These are phyloP conservation scores for Macrophya alboannulata DNA, from an alignment of 2,888 invertebrate species.

Conservation along the genomic window DNA sequence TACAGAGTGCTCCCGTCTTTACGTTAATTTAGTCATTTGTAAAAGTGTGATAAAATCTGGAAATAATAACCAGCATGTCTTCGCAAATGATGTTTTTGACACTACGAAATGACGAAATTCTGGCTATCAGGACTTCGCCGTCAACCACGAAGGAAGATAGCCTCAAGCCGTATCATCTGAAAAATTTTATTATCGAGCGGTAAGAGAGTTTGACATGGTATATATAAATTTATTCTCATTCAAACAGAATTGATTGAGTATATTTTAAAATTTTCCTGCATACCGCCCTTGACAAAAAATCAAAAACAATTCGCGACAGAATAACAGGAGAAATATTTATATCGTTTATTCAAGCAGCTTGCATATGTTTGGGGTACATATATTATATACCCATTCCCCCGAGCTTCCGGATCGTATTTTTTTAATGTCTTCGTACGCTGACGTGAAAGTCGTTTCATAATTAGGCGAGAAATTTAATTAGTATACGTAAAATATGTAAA, in stretches of 20 bases:
- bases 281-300: neutral
- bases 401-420: neutral
- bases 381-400: neutral
- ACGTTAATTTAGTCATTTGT: neutral
- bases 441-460: conserved; percentile 26
- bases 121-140: conserved; percentile 36
- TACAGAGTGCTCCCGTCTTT: neutral
- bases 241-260: neutral
- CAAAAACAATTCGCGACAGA: neutral
- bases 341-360: neutral
- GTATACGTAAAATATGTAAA: neutral
- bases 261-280: neutral
- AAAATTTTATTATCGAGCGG: conserved; percentile 53
- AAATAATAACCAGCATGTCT: conserved; percentile 11
- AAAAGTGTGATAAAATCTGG: neutral
- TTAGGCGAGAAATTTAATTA: conserved; percentile 28
- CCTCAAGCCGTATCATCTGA: conserved; percentile 37
- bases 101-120: conserved; percentile 46
- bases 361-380: neutral
- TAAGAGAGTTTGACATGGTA: neutral
- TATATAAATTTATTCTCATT: too few species aligned
- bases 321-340: neutral
- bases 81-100: conserved; percentile 53
- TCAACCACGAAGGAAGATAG: conserved; percentile 47
- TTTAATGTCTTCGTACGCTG: neutral